phyloP scores from a whole-genome alignment of 2,888 invertebrate species.

The Campopleginae sp. region DNA sequence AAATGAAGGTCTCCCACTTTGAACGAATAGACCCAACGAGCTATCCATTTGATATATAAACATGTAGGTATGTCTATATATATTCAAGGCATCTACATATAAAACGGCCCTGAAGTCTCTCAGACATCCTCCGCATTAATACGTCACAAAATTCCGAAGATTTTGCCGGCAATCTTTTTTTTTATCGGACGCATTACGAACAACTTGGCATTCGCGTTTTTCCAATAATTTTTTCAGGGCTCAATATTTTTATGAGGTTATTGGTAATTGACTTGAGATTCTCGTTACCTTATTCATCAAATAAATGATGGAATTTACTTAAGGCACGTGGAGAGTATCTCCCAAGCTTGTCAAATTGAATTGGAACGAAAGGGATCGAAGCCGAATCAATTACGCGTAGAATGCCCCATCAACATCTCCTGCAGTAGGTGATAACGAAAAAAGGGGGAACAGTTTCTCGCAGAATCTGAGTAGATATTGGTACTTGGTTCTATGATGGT shows the following conservation, averaged over 20 bases:
- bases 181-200: background rate
- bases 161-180: background rate
- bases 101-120: background rate
- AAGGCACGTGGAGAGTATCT: background rate
- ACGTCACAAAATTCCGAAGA: background rate
- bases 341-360: background rate
- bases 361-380: background rate
- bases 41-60: conserved; percentile 4
- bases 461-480: conserved; percentile 54
- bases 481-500: conserved; percentile 58
- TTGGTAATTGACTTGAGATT: background rate
- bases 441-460: conserved; percentile 21
- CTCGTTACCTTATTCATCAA: background rate
- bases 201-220: background rate
- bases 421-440: background rate
- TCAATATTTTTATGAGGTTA: background rate
- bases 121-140: background rate
- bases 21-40: conserved; percentile 62
- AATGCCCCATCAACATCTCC: background rate
- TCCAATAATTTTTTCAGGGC: background rate
- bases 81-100: background rate
- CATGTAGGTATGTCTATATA: background rate
- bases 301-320: background rate
- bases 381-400: background rate
- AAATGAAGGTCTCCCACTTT: conserved; percentile 66